Evolutionary conservation across 1,140 invertebrate genomes (phyloP).

Genomic region (Dendrolimus punctatus): DNA sequence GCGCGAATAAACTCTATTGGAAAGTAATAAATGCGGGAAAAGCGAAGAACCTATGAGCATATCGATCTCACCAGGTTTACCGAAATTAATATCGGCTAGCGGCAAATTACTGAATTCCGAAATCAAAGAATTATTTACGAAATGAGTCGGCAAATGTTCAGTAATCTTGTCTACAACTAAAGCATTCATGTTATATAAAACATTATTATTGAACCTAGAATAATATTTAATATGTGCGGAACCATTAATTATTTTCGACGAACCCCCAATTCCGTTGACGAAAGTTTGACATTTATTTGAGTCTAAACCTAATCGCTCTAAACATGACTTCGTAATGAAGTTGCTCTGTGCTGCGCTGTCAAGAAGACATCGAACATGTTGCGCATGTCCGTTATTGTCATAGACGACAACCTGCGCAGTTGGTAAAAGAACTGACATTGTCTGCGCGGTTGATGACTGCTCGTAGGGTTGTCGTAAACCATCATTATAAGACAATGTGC

Average conservation of each 20-base stretch:
- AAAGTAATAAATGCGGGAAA: too few species aligned
- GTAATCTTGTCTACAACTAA: constrained; percentile 13
- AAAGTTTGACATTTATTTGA: constrained; percentile 1
- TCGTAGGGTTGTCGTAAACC: too few species aligned
- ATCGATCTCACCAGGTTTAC: too few species aligned
- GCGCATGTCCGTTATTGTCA: too few species aligned
- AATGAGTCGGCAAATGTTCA: constrained; percentile 13
- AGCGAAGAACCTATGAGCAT: too few species aligned
- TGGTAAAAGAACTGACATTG: too few species aligned
- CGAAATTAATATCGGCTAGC: constrained; percentile 12
- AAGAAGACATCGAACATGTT: not conserved
- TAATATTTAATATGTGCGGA: constrained; percentile 11
- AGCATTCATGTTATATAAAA: constrained; percentile 10
- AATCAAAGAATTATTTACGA: constrained; percentile 11
- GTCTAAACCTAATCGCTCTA: constrained; percentile 10
- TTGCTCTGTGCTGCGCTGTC: constrained; percentile 16
- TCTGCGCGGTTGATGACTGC: too few species aligned
- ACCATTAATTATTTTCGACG: constrained; percentile 9
- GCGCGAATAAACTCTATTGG: too few species aligned
- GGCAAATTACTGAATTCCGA: constrained; percentile 10
- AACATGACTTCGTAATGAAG: constrained; percentile 15
- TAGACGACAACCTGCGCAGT: too few species aligned
- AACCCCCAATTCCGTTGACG: constrained; percentile 16
- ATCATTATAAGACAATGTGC: constrained; percentile 1
- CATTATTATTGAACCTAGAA: constrained; percentile 15